These are phyloP conservation scores for Bombus waltoni DNA, from an alignment of 1,140 invertebrate species.

Conservation along the genomic window DNA sequence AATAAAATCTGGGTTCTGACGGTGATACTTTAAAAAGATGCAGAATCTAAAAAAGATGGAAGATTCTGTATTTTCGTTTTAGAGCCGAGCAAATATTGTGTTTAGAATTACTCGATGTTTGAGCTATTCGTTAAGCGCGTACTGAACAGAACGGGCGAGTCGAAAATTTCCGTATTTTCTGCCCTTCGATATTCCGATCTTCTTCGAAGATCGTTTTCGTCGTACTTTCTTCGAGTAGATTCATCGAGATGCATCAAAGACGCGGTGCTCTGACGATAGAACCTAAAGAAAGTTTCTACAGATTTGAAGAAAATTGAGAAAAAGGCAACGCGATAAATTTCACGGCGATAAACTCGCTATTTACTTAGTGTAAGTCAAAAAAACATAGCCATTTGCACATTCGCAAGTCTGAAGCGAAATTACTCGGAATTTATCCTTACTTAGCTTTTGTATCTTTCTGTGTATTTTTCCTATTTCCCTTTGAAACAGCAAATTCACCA, in stretches of 20 bases:
- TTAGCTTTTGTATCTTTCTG: not conserved
- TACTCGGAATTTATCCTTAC: too few relatives aligned
- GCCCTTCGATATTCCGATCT: not conserved
- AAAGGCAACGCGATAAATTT: not conserved
- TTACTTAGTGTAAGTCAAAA: not conserved
- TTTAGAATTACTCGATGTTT: not conserved
- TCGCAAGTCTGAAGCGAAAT: conserved; percentile 12
- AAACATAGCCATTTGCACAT: conserved; percentile 8
- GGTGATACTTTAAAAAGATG: not conserved
- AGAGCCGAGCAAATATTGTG: not conserved
- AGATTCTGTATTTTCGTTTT: not conserved
- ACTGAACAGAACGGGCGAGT: not conserved
- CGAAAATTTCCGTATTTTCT: not conserved
- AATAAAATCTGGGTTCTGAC: not conserved
- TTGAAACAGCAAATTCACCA: too few relatives aligned
- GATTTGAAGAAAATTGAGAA: not conserved
- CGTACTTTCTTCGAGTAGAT: too few relatives aligned
- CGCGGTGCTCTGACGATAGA: too few relatives aligned
- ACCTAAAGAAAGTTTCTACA: not conserved
- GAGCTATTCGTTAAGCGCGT: not conserved
- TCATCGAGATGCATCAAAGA: too few relatives aligned
- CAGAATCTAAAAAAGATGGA: not conserved
- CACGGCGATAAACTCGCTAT: not conserved
- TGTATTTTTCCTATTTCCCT: conserved; percentile 1
- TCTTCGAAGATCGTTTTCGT: too few relatives aligned